Evolutionary conservation across 2,888 invertebrate genomes (phyloP).

Genomic region (Schizotus pectinicornis): DNA sequence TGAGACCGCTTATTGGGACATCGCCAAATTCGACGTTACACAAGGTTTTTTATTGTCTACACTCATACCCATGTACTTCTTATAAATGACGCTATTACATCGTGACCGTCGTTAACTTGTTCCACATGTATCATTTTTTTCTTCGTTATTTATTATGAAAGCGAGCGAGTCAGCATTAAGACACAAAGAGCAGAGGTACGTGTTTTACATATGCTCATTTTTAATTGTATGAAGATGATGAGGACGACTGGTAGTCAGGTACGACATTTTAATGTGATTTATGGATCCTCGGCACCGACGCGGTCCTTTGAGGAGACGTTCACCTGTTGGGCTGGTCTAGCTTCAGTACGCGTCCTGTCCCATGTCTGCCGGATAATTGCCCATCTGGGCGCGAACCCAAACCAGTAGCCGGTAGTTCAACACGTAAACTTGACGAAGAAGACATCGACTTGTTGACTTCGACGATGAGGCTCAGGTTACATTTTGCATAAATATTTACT

Average conservation of each 20-base stretch:
- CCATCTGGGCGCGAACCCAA: no score
- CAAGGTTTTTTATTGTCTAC: not conserved
- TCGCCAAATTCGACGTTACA: not conserved
- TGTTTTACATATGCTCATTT: constrained; percentile 46
- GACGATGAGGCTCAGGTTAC: no score
- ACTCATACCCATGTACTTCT: constrained; percentile 3
- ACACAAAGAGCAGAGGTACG: constrained; percentile 37
- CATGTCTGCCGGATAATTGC: no score
- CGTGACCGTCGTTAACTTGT: constrained; percentile 27
- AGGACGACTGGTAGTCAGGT: constrained; percentile 31
- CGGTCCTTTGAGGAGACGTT: constrained; percentile 29
- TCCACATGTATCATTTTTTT: constrained; percentile 25
- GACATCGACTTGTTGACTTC: no score
- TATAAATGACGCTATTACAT: constrained; percentile 27
- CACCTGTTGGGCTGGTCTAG: constrained; percentile 24
- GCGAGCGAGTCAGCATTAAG: constrained; percentile 13
- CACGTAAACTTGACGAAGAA: no score
- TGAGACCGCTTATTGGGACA: no score
- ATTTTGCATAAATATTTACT: no score
- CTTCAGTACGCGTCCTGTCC: constrained; percentile 12
- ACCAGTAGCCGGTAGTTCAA: no score
- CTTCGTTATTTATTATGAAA: constrained; percentile 28
- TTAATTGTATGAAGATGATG: constrained; percentile 49
- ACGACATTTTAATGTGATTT: constrained; percentile 29
- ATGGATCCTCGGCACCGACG: constrained; percentile 23